These are phyloP conservation scores for Tholera decimalis DNA, from an alignment of 2,888 invertebrate genomes.

Conservation along the genomic window DNA sequence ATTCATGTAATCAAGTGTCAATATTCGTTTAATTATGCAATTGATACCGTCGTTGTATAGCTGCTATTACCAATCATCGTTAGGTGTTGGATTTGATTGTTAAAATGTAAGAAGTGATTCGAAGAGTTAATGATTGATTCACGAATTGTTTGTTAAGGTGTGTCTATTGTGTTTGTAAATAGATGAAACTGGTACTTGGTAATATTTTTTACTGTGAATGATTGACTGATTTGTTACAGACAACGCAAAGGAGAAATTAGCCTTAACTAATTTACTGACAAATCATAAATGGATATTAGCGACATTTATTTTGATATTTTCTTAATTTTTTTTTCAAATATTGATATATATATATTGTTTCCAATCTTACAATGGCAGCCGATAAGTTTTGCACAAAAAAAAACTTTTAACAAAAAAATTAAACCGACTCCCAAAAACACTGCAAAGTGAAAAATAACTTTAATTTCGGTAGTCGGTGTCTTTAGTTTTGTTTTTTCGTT, in stretches of 20 bases:
- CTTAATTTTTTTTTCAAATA: not conserved
- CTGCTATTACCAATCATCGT: conserved; percentile 12
- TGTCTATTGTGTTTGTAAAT: not conserved
- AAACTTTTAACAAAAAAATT: too few species aligned
- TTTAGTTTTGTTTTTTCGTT: too few species aligned
- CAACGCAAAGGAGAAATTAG: too few species aligned
- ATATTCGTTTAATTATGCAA: conserved; percentile 49
- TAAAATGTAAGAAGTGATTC: not conserved
- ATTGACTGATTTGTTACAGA: not conserved
- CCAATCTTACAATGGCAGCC: not conserved
- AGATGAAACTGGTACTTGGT: not conserved
- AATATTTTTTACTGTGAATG: too few species aligned
- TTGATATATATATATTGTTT: conserved; percentile 28
- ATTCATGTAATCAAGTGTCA: conserved; percentile 37
- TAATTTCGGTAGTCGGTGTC: too few species aligned
- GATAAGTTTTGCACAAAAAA: conserved; percentile 1
- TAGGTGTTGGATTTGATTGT: conserved; percentile 15
- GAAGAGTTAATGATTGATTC: not conserved
- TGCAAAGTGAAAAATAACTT: too few species aligned
- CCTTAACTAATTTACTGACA: too few species aligned
- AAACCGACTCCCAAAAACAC: too few species aligned
- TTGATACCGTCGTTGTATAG: conserved; percentile 7
- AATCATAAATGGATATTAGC: too few species aligned
- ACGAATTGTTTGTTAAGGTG: conserved; percentile 1
- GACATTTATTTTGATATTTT: too few species aligned